Evolutionary conservation across 2,888 invertebrate genomes (phyloP).

Genomic region (Saturnia japonica): DNA sequence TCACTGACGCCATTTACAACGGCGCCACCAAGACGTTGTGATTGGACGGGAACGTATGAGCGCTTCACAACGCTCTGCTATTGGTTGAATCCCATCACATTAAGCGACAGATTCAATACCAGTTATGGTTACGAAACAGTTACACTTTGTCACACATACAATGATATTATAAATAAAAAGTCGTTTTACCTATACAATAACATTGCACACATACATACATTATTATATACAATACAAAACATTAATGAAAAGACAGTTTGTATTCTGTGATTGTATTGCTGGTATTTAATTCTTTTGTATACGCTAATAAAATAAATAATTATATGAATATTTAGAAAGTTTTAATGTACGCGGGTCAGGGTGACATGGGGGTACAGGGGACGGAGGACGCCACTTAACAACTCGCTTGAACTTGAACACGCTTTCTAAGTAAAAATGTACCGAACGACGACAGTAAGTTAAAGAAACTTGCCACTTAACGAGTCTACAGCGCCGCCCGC

Average conservation of each 20-base stretch:
- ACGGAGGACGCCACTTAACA: not conserved
- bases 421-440: slow-evolving; percentile 3
- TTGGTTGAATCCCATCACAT: too few species aligned
- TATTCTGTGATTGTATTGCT: not conserved
- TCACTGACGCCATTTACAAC: too few species aligned
- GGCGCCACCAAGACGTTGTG: too few species aligned
- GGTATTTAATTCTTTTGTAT: not conserved
- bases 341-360: not conserved
- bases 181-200: too few species aligned
- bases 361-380: not conserved
- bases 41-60: too few species aligned
- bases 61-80: too few species aligned
- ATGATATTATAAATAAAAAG: too few species aligned
- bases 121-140: too few species aligned
- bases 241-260: not conserved
- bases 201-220: not conserved
- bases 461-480: slow-evolving; percentile 6
- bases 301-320: not conserved
- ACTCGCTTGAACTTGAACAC: slow-evolving; percentile 2
- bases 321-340: not conserved
- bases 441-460: slow-evolving; percentile 4
- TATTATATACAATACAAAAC: not conserved
- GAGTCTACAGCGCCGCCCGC: not conserved
- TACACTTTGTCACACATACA: too few species aligned
- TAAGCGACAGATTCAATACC: too few species aligned